These are phyloP conservation scores for Xestia xanthographa DNA, from an alignment of 2,888 invertebrate genomes.

Conservation along the genomic window DNA sequence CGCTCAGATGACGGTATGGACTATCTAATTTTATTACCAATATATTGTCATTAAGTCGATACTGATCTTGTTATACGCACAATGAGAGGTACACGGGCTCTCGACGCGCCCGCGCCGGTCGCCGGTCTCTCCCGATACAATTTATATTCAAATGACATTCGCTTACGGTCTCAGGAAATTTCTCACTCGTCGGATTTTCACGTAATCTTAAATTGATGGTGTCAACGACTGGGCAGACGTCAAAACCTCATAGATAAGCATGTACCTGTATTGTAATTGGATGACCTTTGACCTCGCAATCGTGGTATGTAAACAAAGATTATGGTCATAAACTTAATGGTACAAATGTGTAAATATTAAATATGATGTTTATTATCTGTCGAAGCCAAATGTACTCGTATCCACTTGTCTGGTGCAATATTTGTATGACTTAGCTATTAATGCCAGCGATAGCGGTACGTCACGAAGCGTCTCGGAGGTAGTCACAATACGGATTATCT, in stretches of 20 bases:
- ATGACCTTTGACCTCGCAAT: conserved; percentile 67
- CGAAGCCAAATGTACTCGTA: conserved; percentile 25
- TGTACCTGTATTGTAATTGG: conserved; percentile 67
- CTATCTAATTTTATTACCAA: conserved; percentile 91
- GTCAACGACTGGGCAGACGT: conserved; percentile 78
- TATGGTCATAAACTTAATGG: conserved; percentile 56
- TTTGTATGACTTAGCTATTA: conserved; percentile 31
- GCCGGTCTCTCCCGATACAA: conserved; percentile 80
- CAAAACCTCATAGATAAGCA: conserved; percentile 73
- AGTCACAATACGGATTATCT: conserved; percentile 71
- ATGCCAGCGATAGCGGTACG: conserved; percentile 64
- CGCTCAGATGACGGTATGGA: conserved; percentile 86
- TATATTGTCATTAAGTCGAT: conserved; percentile 91
- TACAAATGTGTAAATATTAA: conserved; percentile 62
- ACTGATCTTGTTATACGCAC: conserved; percentile 91
- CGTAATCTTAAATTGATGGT: conserved; percentile 88
- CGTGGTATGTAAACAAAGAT: conserved; percentile 60
- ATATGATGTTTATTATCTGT: conserved; percentile 45
- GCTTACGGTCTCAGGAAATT: conserved; percentile 86
- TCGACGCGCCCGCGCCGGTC: conserved; percentile 72
- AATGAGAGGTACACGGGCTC: conserved; percentile 85
- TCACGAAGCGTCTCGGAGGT: conserved; percentile 67
- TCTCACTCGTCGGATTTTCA: conserved; percentile 89
- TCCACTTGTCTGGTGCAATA: conserved; percentile 33
- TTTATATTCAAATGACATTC: conserved; percentile 90